Evolutionary conservation across 2,888 invertebrate species (phyloP).

Genomic region (Boloria selene): DNA sequence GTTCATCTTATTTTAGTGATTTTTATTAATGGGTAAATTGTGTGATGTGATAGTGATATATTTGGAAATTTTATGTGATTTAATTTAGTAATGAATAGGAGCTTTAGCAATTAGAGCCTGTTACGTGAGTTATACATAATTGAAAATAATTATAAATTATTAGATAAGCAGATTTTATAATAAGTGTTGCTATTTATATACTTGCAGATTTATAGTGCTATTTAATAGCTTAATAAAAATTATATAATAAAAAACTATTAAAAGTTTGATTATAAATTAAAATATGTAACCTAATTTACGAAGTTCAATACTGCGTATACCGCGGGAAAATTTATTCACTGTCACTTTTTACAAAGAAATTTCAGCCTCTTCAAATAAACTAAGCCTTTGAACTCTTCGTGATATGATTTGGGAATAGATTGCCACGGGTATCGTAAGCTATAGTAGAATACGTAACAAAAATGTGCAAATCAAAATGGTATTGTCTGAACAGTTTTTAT

Average conservation of each 20-base stretch:
- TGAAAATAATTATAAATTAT: not conserved
- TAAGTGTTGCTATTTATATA: too few species aligned
- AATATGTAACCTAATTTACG: too few species aligned
- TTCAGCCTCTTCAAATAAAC: not conserved
- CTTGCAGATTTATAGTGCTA: too few species aligned
- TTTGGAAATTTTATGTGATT: not conserved
- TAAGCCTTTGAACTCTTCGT: conserved; percentile 4
- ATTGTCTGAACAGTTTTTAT: conserved; percentile 11
- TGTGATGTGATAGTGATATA: conserved; percentile 29
- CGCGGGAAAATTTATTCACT: not conserved
- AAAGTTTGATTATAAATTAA: too few species aligned
- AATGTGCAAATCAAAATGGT: conserved; percentile 2
- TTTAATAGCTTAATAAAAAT: too few species aligned
- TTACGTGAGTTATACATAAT: conserved; percentile 17
- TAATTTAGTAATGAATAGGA: not conserved
- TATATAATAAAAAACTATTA: too few species aligned
- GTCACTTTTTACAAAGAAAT: not conserved
- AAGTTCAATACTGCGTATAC: not conserved
- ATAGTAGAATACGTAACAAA: conserved; percentile 22
- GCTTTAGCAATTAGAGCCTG: conserved; percentile 13
- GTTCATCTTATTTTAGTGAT: not conserved
- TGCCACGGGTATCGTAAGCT: conserved; percentile 17
- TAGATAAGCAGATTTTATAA: too few species aligned
- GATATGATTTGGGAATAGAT: conserved; percentile 31
- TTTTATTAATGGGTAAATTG: conserved; percentile 3